phyloP scores from a whole-genome alignment of 1,140 invertebrate genomes.

The Hyposmocoma kahamanoa region DNA sequence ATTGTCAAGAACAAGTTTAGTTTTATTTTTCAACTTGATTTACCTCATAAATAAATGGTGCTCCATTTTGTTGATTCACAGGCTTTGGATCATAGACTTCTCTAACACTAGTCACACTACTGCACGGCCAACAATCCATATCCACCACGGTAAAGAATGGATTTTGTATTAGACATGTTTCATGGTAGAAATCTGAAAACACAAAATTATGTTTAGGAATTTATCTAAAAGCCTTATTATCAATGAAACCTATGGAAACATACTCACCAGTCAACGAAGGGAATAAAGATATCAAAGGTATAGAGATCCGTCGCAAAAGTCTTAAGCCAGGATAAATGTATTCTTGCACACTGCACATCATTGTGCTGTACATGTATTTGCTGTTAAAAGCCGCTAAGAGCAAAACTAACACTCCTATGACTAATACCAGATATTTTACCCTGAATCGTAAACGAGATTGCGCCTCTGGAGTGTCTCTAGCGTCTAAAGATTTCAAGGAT shows the following conservation, averaged over 20 bases:
- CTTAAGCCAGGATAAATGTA: conserved; percentile 81
- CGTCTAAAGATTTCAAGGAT: conserved; percentile 60
- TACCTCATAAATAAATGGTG: conserved; percentile 67
- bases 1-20: background rate
- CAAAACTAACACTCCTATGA: too few relatives aligned
- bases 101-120: conserved; percentile 75
- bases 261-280: conserved; percentile 77
- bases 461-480: conserved; percentile 1
- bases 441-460: conserved; percentile 10
- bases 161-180: conserved; percentile 84
- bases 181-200: conserved; percentile 83
- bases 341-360: conserved; percentile 78
- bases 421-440: too few relatives aligned
- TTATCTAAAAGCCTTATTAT: background rate
- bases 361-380: too few relatives aligned
- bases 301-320: conserved; percentile 75
- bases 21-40: background rate
- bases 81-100: conserved; percentile 63
- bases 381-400: too few relatives aligned
- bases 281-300: conserved; percentile 77
- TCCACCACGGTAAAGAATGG: conserved; percentile 81
- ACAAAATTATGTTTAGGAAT: conserved; percentile 14
- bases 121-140: conserved; percentile 87
- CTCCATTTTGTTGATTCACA: conserved; percentile 38
- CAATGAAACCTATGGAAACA: background rate